Conservation (phyloP, 2,888 invertebrate genomes). For the Leptinotarsa rubiginosa region DNA sequence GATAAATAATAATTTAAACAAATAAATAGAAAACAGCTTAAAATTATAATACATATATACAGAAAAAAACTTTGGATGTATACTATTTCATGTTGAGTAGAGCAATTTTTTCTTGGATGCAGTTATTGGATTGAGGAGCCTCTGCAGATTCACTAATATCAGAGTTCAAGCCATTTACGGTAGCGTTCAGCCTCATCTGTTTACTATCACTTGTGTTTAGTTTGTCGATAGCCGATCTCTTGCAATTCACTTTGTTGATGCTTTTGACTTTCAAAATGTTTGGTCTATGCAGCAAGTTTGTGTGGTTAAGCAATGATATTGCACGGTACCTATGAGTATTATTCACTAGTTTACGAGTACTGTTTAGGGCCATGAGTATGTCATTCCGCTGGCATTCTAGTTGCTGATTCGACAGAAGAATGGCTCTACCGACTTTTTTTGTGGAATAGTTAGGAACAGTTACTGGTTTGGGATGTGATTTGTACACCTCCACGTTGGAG, state of each 20-base stretch:
- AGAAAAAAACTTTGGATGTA: slow-evolving; percentile 33
- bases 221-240: slow-evolving; percentile 58
- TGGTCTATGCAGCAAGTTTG: slow-evolving; percentile 52
- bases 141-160: slow-evolving; percentile 59
- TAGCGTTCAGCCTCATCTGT: slow-evolving; percentile 57
- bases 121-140: slow-evolving; percentile 54
- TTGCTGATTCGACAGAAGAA: slow-evolving; percentile 67
- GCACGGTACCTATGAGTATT: slow-evolving; percentile 50
- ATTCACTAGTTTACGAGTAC: slow-evolving; percentile 52
- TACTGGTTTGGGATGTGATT: slow-evolving; percentile 72
- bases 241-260: slow-evolving; percentile 55
- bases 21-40: slow-evolving; percentile 40
- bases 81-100: slow-evolving; percentile 59
- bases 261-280: slow-evolving; percentile 58
- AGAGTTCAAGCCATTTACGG: slow-evolving; percentile 60
- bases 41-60: slow-evolving; percentile 44
- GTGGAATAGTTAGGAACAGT: slow-evolving; percentile 71
- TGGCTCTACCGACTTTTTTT: slow-evolving; percentile 70
- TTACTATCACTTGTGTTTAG: slow-evolving; percentile 57
- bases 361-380: slow-evolving; percentile 59
- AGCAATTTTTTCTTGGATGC: slow-evolving; percentile 45
- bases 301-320: slow-evolving; percentile 50
- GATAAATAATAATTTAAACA: slow-evolving; percentile 42
- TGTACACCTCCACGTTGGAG: slow-evolving; percentile 64
- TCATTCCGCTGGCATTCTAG: slow-evolving; percentile 62